A percentile compares a stretch with the other conserved stretches of the same genome.
Evolutionary conservation across 35 echinoderm and acorn worm species (phyloP).

Genomic region (Eucidaris tribuloides): DNA sequence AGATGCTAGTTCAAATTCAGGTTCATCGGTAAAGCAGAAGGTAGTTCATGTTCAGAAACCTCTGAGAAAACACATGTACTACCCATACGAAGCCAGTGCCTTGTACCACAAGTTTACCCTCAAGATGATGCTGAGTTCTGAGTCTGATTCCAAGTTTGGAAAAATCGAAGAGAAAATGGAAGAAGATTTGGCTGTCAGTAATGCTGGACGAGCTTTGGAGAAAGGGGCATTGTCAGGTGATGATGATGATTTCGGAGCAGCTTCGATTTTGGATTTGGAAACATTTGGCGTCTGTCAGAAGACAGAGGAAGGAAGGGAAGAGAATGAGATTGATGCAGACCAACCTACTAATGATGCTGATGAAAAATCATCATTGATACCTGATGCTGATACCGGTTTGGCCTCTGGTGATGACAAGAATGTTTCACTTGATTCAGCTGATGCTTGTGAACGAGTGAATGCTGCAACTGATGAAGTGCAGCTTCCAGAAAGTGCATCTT

Average conservation of each 20-base stretch:
- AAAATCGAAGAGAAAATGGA: not conserved
- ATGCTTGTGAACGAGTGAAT: too few species aligned
- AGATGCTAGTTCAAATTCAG: not conserved
- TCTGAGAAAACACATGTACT: slow-evolving; percentile 19
- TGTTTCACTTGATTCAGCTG: too few species aligned
- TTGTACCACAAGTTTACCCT: slow-evolving; percentile 15
- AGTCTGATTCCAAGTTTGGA: not conserved
- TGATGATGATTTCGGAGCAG: not conserved
- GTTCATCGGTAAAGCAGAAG: not conserved
- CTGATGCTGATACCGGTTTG: not conserved
- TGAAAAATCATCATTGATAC: not conserved
- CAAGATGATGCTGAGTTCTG: not conserved
- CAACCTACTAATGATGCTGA: not conserved
- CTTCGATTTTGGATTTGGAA: slow-evolving; percentile 12
- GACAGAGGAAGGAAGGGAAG: not conserved
- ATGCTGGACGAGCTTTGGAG: not conserved
- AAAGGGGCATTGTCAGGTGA: not conserved
- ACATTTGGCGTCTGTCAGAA: slow-evolving; percentile 13
- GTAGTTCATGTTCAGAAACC: slow-evolving; percentile 29
- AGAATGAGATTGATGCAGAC: not conserved
- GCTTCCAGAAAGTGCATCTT: too few species aligned
- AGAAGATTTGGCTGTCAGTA: not conserved
- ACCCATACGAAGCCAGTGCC: slow-evolving; percentile 32
- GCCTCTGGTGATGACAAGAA: not conserved
- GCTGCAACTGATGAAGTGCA: too few species aligned